Evolutionary conservation across 2,113 vertebrate genomes (phyloP).

Genomic region (Bungarus multicinctus): DNA sequence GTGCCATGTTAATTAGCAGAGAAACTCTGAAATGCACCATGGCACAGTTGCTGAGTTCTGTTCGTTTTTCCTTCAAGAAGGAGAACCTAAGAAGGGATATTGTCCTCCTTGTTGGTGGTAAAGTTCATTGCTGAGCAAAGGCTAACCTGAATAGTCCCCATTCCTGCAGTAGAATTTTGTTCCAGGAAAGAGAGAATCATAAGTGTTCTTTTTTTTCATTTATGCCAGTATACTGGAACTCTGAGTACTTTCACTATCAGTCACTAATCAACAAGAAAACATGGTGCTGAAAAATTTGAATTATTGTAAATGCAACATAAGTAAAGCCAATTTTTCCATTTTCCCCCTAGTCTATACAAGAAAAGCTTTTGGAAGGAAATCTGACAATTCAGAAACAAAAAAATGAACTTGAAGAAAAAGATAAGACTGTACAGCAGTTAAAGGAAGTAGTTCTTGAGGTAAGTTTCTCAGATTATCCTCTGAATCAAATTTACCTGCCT

Average conservation of each 20-base stretch:
- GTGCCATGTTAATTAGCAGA: not conserved
- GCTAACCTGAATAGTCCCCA: not conserved
- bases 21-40: not conserved
- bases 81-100: not conserved
- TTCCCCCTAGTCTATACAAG: constrained; percentile 72
- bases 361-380: constrained; percentile 75
- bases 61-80: not conserved
- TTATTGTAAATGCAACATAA: not conserved
- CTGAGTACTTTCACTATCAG: not conserved
- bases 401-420: constrained; percentile 74
- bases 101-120: not conserved
- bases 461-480: constrained; percentile 47
- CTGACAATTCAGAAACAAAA: constrained; percentile 68
- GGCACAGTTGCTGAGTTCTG: not conserved
- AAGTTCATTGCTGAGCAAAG: not conserved
- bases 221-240: not conserved
- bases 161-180: not conserved
- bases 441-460: constrained; percentile 76
- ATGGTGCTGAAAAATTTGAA: not conserved
- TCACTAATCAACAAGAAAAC: not conserved
- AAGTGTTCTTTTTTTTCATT: not conserved
- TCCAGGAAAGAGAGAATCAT: not conserved
- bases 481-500: not conserved
- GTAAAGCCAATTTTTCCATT: accelerated
- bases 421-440: constrained; percentile 66